Percentiles rank a stretch among this genome's conserved stretches.
These are phyloP conservation scores for Drosophila nigrodunni DNA, from an alignment of 1,140 invertebrate genomes.

Conservation along the genomic window DNA sequence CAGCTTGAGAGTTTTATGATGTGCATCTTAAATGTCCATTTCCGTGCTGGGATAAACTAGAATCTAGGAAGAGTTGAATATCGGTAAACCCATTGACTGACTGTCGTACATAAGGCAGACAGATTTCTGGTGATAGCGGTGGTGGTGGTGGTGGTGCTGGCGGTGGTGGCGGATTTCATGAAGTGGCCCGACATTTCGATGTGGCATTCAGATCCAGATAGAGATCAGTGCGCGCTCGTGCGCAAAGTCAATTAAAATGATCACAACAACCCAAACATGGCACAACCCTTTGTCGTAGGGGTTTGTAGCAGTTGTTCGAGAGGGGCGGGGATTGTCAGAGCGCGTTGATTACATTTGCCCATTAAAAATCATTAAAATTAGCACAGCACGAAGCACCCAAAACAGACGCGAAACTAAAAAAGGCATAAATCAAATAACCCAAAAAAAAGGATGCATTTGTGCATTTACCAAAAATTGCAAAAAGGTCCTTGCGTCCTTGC, in stretches of 20 bases:
- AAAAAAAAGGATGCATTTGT: constrained; percentile 35
- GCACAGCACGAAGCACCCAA: constrained; percentile 50
- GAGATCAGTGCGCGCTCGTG: constrained; percentile 72
- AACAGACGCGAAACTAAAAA: constrained; percentile 53
- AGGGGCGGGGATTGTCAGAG: constrained; percentile 52
- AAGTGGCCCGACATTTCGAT: constrained; percentile 47
- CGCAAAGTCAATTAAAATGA: constrained; percentile 83
- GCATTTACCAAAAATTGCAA: constrained; percentile 29
- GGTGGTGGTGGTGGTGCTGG: too few species aligned
- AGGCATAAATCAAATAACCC: constrained; percentile 69
- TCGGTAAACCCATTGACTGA: constrained; percentile 36
- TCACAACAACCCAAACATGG: constrained; percentile 70
- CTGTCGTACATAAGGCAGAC: not conserved
- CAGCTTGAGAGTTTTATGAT: constrained; percentile 57
- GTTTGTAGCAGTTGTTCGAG: constrained; percentile 23
- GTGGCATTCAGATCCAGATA: constrained; percentile 44
- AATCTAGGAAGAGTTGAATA: constrained; percentile 31
- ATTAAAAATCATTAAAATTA: constrained; percentile 75
- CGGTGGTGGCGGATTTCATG: constrained; percentile 3
- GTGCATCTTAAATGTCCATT: constrained; percentile 62
- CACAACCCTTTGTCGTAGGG: constrained; percentile 52
- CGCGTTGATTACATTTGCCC: constrained; percentile 79
- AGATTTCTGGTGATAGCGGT: constrained; percentile 11
- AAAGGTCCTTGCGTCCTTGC: constrained; percentile 12
- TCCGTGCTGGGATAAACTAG: constrained; percentile 44